These are phyloP conservation scores for Loris lydekkerianus DNA, from an alignment of 2,797 vertebrate genomes.

Conservation along the genomic window DNA sequence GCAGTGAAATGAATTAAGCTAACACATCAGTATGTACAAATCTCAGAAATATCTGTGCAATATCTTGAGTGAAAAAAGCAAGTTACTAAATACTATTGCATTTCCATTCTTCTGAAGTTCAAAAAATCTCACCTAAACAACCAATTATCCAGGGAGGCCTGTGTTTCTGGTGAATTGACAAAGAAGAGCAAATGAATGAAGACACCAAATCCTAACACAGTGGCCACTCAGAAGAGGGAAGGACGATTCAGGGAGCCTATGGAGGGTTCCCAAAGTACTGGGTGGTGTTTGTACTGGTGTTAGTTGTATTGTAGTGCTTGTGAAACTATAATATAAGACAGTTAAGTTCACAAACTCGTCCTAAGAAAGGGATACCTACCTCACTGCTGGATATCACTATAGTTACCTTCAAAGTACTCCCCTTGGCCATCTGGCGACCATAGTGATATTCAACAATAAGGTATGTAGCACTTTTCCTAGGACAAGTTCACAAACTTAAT, in stretches of 20 bases:
- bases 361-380: no score
- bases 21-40: neutral
- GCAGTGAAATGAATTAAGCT: neutral
- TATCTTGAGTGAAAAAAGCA: neutral
- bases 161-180: neutral
- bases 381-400: no score
- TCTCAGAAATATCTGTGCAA: neutral
- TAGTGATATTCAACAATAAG: no score
- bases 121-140: neutral
- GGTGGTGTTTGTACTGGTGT: neutral
- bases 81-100: neutral
- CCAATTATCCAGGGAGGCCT: neutral
- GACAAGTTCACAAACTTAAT: no score
- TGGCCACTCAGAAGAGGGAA: neutral
- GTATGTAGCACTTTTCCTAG: no score
- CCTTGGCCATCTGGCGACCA: no score
- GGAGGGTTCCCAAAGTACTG: neutral
- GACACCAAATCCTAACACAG: neutral
- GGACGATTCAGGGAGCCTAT: neutral
- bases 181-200: neutral
- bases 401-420: no score
- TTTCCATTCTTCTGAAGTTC: neutral
- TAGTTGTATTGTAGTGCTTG: neutral
- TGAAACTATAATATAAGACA: neutral
- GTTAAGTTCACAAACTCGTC: no score